These are phyloP conservation scores for Telenomus remus DNA, from an alignment of 1,140 invertebrate genomes.

Conservation along the genomic window DNA sequence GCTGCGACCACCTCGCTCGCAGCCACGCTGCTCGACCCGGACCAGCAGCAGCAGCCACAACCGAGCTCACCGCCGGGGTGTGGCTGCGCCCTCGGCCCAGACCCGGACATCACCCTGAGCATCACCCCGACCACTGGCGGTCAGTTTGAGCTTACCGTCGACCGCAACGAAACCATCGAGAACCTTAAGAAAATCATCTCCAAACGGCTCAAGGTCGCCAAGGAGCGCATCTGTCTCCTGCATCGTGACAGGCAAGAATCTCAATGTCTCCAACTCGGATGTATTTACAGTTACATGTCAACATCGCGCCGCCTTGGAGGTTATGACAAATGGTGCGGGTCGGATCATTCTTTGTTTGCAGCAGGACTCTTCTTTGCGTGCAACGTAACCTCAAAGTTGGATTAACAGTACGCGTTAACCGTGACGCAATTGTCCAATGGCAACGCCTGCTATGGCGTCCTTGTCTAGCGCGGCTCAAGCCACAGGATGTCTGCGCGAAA, in stretches of 20 bases:
- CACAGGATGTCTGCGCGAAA: constrained; percentile 25
- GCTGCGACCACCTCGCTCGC: constrained; percentile 40
- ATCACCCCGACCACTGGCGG: constrained; percentile 93
- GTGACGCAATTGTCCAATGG: constrained; percentile 34
- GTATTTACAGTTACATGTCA: background rate
- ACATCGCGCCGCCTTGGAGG: too few relatives aligned
- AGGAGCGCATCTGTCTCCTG: constrained; percentile 92
- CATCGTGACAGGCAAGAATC: constrained; percentile 89
- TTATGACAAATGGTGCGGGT: too few relatives aligned
- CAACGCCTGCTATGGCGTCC: background rate
- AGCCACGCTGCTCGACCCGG: constrained; percentile 31
- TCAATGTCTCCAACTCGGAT: background rate
- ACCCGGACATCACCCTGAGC: constrained; percentile 84
- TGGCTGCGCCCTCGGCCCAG: constrained; percentile 73
- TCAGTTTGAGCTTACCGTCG: constrained; percentile 88
- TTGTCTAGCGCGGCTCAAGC: background rate
- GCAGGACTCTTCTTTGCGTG: background rate
- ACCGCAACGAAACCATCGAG: constrained; percentile 87
- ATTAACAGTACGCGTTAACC: constrained; percentile 34
- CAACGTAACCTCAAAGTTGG: constrained; percentile 30
- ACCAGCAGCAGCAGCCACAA: constrained; percentile 17
- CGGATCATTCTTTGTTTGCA: background rate
- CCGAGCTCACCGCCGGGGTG: constrained; percentile 74
- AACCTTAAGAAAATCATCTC: constrained; percentile 93
- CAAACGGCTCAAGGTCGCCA: constrained; percentile 92